Conservation (phyloP, 2,797 vertebrate species). For the Paguma larvata region DNA sequence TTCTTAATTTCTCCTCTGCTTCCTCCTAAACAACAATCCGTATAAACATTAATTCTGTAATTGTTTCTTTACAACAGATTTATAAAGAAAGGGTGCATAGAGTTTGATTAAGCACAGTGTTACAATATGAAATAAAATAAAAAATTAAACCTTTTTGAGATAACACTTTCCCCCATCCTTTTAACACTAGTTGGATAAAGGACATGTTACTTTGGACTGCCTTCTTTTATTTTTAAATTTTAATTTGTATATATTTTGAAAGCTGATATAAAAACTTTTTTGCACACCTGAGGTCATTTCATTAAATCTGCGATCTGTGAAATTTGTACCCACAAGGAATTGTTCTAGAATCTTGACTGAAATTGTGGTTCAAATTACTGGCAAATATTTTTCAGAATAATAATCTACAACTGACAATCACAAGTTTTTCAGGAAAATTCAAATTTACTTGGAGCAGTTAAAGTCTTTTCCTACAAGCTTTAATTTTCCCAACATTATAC, state of each 20-base stretch:
- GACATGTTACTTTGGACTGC: not conserved
- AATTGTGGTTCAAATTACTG: not conserved
- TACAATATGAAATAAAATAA: not conserved
- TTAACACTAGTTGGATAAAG: conserved; percentile 39
- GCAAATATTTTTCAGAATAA: conserved; percentile 49
- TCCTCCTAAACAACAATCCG: conserved; percentile 89
- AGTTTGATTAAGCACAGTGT: conserved; percentile 1
- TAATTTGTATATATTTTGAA: conserved; percentile 44
- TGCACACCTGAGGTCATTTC: not conserved
- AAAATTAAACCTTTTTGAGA: conserved; percentile 24
- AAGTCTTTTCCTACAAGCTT: conserved; percentile 43
- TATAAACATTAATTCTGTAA: conserved; percentile 32
- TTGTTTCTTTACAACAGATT: conserved; percentile 19
- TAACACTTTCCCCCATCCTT: not conserved
- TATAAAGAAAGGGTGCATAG: not conserved
- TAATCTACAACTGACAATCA: conserved; percentile 15
- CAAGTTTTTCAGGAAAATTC: not conserved
- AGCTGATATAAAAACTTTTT: not conserved
- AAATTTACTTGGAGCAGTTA: conserved; percentile 11
- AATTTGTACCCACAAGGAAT: conserved; percentile 16
- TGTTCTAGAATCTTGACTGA: conserved; percentile 21
- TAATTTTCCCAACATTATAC: conserved; percentile 46
- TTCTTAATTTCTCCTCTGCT: conserved; percentile 93
- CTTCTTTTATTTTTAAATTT: not conserved
- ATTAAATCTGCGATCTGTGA: not conserved